A percentile compares a stretch with the other conserved stretches of the same genome.
phyloP scores from a whole-genome alignment of 2,797 vertebrate genomes.

The Pogoniulus pusillus region DNA sequence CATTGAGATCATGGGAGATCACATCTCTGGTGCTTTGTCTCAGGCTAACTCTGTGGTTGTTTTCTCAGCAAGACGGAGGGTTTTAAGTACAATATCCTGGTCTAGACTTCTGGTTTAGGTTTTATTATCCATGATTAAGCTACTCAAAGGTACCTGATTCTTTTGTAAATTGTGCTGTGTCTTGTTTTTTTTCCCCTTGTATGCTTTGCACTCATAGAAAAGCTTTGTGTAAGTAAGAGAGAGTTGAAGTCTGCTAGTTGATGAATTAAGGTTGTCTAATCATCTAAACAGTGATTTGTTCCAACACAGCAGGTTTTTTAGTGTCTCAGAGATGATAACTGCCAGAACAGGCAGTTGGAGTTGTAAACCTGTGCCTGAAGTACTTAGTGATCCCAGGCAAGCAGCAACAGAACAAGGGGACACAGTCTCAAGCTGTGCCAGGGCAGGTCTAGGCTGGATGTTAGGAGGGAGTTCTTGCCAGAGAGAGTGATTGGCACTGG shows the following conservation, averaged over 20 bases:
- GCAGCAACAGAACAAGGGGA: too few species aligned
- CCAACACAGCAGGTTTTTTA: background rate
- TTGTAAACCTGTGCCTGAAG: background rate
- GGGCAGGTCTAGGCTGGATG: too few species aligned
- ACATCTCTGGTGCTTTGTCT: background rate
- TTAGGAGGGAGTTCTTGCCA: too few species aligned
- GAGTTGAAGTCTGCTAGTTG: background rate
- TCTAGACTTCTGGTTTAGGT: too few species aligned
- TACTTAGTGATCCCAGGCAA: too few species aligned
- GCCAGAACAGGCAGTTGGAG: background rate
- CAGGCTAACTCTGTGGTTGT: fast-evolving
- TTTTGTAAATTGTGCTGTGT: background rate
- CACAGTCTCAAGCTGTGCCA: too few species aligned
- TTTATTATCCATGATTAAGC: background rate
- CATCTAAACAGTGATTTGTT: background rate
- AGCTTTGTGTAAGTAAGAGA: background rate
- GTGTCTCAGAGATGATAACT: background rate
- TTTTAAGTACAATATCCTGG: background rate
- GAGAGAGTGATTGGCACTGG: too few species aligned
- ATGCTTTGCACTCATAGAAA: background rate
- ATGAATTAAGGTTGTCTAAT: background rate
- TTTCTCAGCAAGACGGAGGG: background rate
- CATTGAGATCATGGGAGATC: too few species aligned
- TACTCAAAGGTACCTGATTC: background rate
- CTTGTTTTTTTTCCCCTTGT: background rate